These are phyloP conservation scores for Abrostola triplasia DNA, from an alignment of 2,888 invertebrate species.

Conservation along the genomic window DNA sequence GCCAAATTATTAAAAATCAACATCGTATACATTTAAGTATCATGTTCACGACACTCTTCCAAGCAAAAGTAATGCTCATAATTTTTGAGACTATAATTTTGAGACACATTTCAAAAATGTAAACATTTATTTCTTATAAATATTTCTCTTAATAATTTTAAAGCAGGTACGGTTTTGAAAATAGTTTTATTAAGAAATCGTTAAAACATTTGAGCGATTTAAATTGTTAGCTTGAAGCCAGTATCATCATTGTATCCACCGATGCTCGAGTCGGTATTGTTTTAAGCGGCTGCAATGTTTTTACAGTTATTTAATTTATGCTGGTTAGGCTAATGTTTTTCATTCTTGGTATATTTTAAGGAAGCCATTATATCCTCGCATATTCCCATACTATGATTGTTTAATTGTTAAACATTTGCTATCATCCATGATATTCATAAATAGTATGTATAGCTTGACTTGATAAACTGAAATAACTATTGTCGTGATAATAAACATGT, in stretches of 20 bases:
- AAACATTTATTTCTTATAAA: not conserved
- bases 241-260: slow-evolving; percentile 18
- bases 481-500: not conserved
- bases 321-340: slow-evolving; percentile 28
- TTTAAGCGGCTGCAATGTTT: slow-evolving; percentile 26
- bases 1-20: slow-evolving; percentile 2
- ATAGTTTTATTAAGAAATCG: too few species aligned
- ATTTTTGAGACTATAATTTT: not conserved
- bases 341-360: slow-evolving; percentile 23
- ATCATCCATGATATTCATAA: slow-evolving; percentile 9
- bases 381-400: slow-evolving; percentile 10
- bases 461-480: slow-evolving; percentile 11
- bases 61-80: not conserved
- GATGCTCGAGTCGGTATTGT: slow-evolving; percentile 28
- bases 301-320: slow-evolving; percentile 22
- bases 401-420: not conserved
- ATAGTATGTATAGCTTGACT: slow-evolving; percentile 20
- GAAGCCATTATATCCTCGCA: slow-evolving; percentile 35
- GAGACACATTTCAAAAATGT: not conserved
- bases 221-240: slow-evolving; percentile 29
- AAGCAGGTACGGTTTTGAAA: too few species aligned
- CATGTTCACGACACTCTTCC: not conserved
- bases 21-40: not conserved
- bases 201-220: not conserved
- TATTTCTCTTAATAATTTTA: too few species aligned